phyloP scores from a whole-genome alignment of 2,113 vertebrate species.

The Ochotona curzoniae region DNA sequence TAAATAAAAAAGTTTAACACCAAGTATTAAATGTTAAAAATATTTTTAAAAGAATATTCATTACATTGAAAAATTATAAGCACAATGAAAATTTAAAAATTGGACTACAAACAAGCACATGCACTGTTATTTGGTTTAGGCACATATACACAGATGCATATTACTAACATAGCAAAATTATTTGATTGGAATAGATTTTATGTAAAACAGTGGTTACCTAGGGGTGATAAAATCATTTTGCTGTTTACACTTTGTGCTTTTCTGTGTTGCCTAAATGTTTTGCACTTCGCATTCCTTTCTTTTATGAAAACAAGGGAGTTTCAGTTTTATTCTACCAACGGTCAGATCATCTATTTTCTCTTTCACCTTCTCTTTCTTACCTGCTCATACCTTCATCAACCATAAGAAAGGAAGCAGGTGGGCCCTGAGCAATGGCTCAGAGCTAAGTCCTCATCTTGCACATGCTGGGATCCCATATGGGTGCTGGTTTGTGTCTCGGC shows the following conservation, averaged over 20 bases:
- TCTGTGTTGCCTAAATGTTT: background rate
- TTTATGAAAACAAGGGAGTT: background rate
- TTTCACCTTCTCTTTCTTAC: background rate
- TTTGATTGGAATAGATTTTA: background rate
- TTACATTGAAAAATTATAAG: background rate
- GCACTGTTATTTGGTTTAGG: background rate
- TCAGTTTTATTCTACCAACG: background rate
- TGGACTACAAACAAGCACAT: background rate
- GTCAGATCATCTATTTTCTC: background rate
- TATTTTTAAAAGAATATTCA: conserved; percentile 4
- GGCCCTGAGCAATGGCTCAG: too few species aligned
- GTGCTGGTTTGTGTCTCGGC: too few species aligned
- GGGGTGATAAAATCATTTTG: background rate
- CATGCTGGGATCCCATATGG: too few species aligned
- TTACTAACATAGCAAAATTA: background rate
- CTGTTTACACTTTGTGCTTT: conserved; percentile 22
- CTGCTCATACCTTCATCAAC: background rate
- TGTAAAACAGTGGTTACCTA: background rate
- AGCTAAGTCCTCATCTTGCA: too few species aligned
- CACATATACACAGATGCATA: background rate
- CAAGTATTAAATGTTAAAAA: too few species aligned
- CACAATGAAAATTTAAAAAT: conserved; percentile 16
- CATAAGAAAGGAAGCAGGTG: background rate
- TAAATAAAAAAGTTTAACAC: too few species aligned
- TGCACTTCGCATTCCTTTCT: background rate